phyloP scores from a whole-genome alignment of 2,113 vertebrate genomes.

The Gambusia affinis region DNA sequence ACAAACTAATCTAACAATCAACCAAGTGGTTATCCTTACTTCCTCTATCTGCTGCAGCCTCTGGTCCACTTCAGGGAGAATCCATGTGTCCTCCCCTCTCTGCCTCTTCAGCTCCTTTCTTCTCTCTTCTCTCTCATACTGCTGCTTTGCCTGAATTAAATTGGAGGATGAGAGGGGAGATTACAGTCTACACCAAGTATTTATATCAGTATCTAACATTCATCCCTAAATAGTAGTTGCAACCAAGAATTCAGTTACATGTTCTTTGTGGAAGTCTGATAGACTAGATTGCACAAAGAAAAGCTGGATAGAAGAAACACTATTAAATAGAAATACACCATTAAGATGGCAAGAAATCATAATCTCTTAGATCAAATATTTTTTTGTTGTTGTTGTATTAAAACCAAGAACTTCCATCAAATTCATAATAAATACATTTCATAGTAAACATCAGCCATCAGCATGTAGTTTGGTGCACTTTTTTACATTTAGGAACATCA shows the following conservation, averaged over 20 bases:
- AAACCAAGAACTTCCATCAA: no score
- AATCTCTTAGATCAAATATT: not conserved
- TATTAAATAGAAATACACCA: not conserved
- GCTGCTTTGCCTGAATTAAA: conserved; percentile 58
- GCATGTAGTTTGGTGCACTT: not conserved
- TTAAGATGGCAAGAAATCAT: not conserved
- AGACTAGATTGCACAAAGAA: not conserved
- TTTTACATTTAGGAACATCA: no score
- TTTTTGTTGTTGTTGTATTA: no score
- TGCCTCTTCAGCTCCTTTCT: conserved; percentile 72
- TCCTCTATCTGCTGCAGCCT: conserved; percentile 68
- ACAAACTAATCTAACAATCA: not conserved
- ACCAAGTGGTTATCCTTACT: conserved; percentile 56
- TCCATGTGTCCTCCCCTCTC: conserved; percentile 79
- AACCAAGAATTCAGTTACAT: not conserved
- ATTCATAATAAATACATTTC: no score
- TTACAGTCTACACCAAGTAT: not conserved
- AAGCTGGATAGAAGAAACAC: not conserved
- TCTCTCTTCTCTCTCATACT: conserved; percentile 66
- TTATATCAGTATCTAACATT: not conserved
- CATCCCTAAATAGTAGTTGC: not conserved
- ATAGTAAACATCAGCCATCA: no score
- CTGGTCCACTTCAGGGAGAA: conserved; percentile 74
- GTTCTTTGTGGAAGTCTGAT: not conserved
- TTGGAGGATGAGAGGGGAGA: not conserved